Conservation (phyloP, 2,113 vertebrate genomes). For the Rhombomys opimus region DNA sequence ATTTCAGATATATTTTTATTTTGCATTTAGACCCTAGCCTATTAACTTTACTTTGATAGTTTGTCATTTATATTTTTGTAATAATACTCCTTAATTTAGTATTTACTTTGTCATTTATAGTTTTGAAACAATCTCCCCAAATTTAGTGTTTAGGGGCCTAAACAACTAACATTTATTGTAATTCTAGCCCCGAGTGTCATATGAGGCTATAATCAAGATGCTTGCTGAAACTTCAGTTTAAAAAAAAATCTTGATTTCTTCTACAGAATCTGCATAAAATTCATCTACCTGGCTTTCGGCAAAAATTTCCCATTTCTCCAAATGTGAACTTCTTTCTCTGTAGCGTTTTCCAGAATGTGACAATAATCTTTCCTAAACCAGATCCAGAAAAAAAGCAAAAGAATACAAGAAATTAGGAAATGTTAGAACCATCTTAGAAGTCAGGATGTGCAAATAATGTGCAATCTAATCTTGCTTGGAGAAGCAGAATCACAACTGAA, state of each 20-base stretch:
- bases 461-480: not conserved
- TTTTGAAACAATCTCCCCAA: not conserved
- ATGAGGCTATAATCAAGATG: not conserved
- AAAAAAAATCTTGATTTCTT: not conserved
- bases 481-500: not conserved
- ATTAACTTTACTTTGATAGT: not conserved
- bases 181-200: not conserved
- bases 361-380: not conserved
- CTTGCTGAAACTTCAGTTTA: not conserved
- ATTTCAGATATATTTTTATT: conserved; percentile 40
- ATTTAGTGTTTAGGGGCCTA: not conserved
- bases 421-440: not conserved
- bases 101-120: not conserved
- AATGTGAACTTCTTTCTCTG: not conserved
- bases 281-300: not conserved
- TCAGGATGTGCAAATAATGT: not conserved
- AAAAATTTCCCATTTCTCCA: not conserved
- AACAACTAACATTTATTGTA: not conserved
- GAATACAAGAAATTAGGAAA: not conserved
- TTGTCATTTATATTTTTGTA: not conserved
- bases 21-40: conserved; percentile 23
- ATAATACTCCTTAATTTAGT: not conserved
- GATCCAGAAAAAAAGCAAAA: not conserved
- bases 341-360: not conserved
- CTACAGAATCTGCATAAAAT: not conserved